Conservation (phyloP, 2,797 vertebrate species). For the Myotis daubentonii region DNA sequence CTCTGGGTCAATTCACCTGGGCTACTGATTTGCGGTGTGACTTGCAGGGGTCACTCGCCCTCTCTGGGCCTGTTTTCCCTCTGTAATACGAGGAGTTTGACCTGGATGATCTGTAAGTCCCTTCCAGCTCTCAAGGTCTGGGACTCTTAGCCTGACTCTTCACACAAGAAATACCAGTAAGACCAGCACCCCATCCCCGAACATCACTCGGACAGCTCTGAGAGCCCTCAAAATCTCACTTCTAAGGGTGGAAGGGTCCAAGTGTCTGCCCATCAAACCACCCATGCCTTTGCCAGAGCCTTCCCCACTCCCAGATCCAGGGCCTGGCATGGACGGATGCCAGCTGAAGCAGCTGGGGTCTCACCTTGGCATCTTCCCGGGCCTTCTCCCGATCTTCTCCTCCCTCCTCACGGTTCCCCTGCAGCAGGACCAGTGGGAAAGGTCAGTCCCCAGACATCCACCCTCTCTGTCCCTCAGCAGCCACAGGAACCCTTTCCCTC, state of each 20-base stretch:
- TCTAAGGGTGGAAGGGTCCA: not conserved
- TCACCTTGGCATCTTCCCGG: conserved; percentile 93
- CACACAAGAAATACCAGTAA: not conserved
- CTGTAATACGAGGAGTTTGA: not conserved
- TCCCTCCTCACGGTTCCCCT: conserved; percentile 95
- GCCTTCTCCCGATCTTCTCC: conserved; percentile 89
- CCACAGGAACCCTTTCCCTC: not conserved
- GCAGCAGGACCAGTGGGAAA: not conserved
- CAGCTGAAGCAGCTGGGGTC: not conserved
- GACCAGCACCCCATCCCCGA: not conserved
- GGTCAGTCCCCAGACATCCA: not conserved
- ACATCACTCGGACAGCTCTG: not conserved
- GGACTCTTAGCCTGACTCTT: not conserved
- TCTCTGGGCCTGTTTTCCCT: not conserved
- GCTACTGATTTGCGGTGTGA: not conserved
- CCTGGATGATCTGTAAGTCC: not conserved
- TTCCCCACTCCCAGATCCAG: not conserved
- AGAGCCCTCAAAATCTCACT: not conserved
- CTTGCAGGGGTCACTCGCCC: not conserved
- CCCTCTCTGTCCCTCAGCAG: not conserved
- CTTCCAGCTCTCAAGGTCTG: not conserved
- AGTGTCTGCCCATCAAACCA: not conserved
- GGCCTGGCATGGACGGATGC: not conserved
- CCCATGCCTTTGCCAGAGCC: not conserved
- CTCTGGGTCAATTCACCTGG: not conserved